These are phyloP conservation scores for Caenorhabditis sp. DNA, from an alignment of 2,888 invertebrate species.

Conservation along the genomic window DNA sequence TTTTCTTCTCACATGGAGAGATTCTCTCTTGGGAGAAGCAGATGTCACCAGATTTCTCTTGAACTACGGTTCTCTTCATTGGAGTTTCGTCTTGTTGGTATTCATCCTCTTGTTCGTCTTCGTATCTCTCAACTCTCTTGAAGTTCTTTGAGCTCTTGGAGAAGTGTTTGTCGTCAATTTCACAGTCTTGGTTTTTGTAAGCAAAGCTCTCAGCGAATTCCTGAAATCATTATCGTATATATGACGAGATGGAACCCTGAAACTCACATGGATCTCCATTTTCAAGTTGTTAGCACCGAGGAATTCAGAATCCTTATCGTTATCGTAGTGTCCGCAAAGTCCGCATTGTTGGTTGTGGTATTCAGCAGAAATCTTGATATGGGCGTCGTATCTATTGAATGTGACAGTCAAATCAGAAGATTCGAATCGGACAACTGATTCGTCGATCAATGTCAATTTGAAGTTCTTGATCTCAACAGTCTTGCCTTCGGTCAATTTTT, in stretches of 20 bases:
- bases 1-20: slow-evolving; percentile 49
- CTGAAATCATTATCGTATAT: slow-evolving; percentile 22
- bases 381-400: slow-evolving; percentile 62
- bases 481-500: not conserved
- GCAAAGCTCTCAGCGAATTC: slow-evolving; percentile 65
- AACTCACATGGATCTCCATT: not conserved
- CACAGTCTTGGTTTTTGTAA: slow-evolving; percentile 46
- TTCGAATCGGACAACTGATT: slow-evolving; percentile 37
- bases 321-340: slow-evolving; percentile 69
- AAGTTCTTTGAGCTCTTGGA: slow-evolving; percentile 43
- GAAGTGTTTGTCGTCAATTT: slow-evolving; percentile 37
- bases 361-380: slow-evolving; percentile 53
- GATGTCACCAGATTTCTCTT: slow-evolving; percentile 58
- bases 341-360: slow-evolving; percentile 68
- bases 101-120: slow-evolving; percentile 24
- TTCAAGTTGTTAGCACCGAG: slow-evolving; percentile 31
- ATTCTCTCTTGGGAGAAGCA: slow-evolving; percentile 65
- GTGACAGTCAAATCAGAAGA: slow-evolving; percentile 41
- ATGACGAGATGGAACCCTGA: slow-evolving; percentile 38
- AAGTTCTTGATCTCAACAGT: slow-evolving; percentile 36
- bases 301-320: slow-evolving; percentile 42
- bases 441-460: slow-evolving; percentile 29
- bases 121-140: slow-evolving; percentile 28
- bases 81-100: slow-evolving; percentile 36
- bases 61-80: slow-evolving; percentile 46